Conservation (phyloP, 2,797 vertebrate genomes). For the Pogoniulus pusillus region DNA sequence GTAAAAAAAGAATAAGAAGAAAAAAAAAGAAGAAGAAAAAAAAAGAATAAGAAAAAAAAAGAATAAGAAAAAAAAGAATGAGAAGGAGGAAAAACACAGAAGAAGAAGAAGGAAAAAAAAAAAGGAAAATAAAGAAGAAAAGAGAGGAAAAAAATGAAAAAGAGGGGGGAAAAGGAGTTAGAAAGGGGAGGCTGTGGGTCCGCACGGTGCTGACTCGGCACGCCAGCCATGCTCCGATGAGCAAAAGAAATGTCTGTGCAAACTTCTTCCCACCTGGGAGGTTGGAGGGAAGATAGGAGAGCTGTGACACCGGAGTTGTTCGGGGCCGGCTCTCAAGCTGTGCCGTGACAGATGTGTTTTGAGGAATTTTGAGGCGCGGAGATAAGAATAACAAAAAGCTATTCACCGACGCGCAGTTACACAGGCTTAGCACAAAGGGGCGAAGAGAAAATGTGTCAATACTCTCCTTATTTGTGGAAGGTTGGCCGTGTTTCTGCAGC, state of each 20-base stretch:
- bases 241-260: slow-evolving; percentile 51
- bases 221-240: slow-evolving; percentile 50
- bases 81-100: neutral
- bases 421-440: slow-evolving; percentile 28
- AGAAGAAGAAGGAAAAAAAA: too few species aligned
- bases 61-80: too few species aligned
- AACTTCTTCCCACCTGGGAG: slow-evolving; percentile 63
- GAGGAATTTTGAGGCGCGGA: slow-evolving; percentile 61
- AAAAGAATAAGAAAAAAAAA: too few species aligned
- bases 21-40: too few species aligned
- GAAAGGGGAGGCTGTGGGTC: slow-evolving; percentile 2
- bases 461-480: slow-evolving; percentile 12
- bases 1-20: too few species aligned
- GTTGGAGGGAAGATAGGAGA: slow-evolving; percentile 55
- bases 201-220: slow-evolving; percentile 51
- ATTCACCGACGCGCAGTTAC: slow-evolving; percentile 42
- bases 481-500: neutral
- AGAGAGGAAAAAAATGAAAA: neutral
- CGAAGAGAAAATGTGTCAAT: slow-evolving; percentile 52
- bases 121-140: too few species aligned
- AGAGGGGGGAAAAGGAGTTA: too few species aligned
- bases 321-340: slow-evolving; percentile 56
- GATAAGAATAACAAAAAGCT: slow-evolving; percentile 69
- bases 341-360: slow-evolving; percentile 62
- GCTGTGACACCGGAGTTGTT: slow-evolving; percentile 62